Percentiles rank a stretch among this genome's conserved stretches.
Conservation (phyloP, 2,797 vertebrate genomes). For the Nasua narica region DNA sequence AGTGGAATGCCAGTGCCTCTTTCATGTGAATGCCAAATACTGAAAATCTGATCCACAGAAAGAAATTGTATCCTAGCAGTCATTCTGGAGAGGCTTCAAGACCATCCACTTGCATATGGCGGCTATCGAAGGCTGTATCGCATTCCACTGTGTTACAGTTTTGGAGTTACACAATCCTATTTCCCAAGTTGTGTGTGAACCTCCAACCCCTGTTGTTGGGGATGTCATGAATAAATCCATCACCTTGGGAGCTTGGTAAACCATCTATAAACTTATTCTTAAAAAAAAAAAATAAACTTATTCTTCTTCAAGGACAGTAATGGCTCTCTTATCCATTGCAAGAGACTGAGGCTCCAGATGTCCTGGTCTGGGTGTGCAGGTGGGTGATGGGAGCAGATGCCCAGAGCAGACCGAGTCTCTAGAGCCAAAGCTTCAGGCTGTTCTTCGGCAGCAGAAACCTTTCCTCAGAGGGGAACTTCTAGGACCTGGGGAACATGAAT, state of each 20-base stretch:
- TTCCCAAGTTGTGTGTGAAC: neutral
- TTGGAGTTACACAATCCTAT: neutral
- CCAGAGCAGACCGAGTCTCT: neutral
- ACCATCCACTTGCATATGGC: rapidly evolving
- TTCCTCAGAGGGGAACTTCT: neutral
- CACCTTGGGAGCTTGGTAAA: neutral
- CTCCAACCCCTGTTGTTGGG: too few species aligned
- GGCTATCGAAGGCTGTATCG: rapidly evolving
- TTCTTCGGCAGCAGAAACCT: neutral
- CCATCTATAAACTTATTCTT: neutral
- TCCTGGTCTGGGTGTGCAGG: neutral
- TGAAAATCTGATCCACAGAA: neutral
- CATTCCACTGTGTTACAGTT: rapidly evolving
- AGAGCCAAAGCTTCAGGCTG: neutral
- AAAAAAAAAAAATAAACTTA: too few species aligned
- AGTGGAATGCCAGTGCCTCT: neutral
- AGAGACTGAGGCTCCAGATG: neutral
- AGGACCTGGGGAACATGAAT: neutral
- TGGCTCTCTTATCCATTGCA: neutral
- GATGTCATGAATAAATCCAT: neutral
- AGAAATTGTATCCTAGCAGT: neutral
- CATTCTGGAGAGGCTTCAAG: neutral
- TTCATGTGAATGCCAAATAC: neutral
- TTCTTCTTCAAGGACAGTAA: neutral
- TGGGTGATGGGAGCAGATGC: too few species aligned